A percentile compares a stretch with the other conserved stretches of the same genome.
These are phyloP conservation scores for Lithophane leautieri DNA, from an alignment of 2,888 invertebrate species.

Conservation along the genomic window DNA sequence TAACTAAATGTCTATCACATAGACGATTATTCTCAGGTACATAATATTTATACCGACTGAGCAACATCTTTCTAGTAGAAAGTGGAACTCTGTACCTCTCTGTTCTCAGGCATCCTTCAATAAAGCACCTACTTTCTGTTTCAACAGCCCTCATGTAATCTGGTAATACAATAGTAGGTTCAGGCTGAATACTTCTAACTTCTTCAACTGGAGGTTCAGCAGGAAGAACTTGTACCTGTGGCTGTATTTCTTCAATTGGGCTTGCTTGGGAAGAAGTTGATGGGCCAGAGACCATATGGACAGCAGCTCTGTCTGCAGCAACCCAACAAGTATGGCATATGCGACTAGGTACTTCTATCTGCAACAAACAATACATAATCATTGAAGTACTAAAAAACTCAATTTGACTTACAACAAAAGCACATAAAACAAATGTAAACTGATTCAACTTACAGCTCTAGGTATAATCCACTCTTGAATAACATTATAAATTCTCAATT, in stretches of 20 bases:
- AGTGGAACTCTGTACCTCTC: slow-evolving; percentile 5
- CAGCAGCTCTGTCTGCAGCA: too few species aligned
- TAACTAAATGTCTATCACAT: slow-evolving; percentile 7
- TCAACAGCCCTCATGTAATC: slow-evolving; percentile 7
- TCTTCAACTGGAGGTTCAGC: not conserved
- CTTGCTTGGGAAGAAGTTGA: slow-evolving; percentile 4
- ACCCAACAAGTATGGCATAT: too few species aligned
- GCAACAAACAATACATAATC: too few species aligned
- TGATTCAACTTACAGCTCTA: too few species aligned
- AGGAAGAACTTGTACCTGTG: not conserved
- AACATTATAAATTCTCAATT: slow-evolving; percentile 9
- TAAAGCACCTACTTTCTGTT: slow-evolving; percentile 6
- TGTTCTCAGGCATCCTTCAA: not conserved
- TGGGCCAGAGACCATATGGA: slow-evolving; percentile 5
- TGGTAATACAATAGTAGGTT: slow-evolving; percentile 19
- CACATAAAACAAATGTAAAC: too few species aligned
- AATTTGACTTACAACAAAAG: too few species aligned
- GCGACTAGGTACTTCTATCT: too few species aligned
- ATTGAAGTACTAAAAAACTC: too few species aligned
- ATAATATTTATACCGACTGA: slow-evolving; percentile 13
- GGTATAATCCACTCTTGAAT: too few species aligned
- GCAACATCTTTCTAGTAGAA: slow-evolving; percentile 9
- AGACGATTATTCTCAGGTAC: slow-evolving; percentile 8
- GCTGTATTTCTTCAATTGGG: not conserved
- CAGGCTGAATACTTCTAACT: not conserved